A percentile compares a stretch with the other conserved stretches of the same genome.
Evolutionary conservation across 2,113 vertebrate species (phyloP).

Genomic region (Hystrix cristata): DNA sequence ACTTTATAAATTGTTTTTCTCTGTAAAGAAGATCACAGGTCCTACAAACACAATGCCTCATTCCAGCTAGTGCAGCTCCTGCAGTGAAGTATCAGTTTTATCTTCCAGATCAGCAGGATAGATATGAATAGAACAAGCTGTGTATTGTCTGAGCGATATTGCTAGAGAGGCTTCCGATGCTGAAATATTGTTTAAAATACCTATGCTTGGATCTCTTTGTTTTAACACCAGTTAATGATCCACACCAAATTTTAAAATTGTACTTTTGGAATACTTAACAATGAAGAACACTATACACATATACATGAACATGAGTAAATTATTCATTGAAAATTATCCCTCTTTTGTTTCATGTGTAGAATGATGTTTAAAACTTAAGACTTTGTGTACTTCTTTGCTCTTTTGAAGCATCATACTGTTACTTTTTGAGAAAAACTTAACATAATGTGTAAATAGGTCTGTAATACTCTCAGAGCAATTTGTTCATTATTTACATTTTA

Average conservation of each 20-base stretch:
- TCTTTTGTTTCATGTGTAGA: not conserved
- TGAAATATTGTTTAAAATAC: conserved; percentile 19
- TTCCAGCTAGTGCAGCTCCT: conserved; percentile 74
- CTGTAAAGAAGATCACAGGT: conserved; percentile 80
- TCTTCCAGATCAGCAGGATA: conserved; percentile 78
- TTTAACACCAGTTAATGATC: not conserved
- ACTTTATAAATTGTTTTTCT: conserved; percentile 85
- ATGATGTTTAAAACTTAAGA: not conserved
- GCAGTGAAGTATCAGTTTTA: conserved; percentile 83
- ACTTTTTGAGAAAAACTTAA: not conserved
- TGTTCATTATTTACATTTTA: not conserved
- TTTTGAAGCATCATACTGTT: not conserved
- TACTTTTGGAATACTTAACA: not conserved
- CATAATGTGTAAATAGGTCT: not conserved
- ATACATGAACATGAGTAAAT: not conserved
- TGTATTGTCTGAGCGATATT: not conserved
- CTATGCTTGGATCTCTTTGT: conserved; percentile 12
- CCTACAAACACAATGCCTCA: conserved; percentile 83
- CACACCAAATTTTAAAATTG: not conserved
- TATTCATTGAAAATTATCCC: not conserved
- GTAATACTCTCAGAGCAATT: not conserved
- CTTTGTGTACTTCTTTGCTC: not conserved
- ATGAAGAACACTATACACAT: not conserved
- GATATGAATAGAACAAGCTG: conserved; percentile 73
- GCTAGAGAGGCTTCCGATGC: not conserved